Base-by-base conservation (phyloP, 2,888 invertebrate species). In the Trissolcus brochymenae region DNA sequence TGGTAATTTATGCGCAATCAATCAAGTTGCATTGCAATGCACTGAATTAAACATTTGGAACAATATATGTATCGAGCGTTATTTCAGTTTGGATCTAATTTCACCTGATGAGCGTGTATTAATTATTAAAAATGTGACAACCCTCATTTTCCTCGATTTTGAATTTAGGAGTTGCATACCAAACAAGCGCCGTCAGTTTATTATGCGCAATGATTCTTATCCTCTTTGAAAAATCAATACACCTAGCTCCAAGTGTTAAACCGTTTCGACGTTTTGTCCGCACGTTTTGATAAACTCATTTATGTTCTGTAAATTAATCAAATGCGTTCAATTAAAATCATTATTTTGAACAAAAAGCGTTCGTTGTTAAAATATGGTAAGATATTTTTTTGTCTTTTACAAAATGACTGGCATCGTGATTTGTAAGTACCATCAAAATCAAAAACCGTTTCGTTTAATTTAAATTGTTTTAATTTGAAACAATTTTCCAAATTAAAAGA, bases 171-270 rank as follows among this genome's bases (percentile, higher is more conserved):
- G 49, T 54, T 68, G 43, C 68, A 60, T 54, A 54, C 29, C 46
- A 60, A 35, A 35, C 53, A 54, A 17, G 21, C 55, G 1, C 64
- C 46, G 59, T 35, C 19, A 55, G 60, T 59, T 72, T 65, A 72
- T 72, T 55, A 51, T 56, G 65, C 65, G 60, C 72, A 72, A 66
- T 73, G 73, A 73, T 73, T 66, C 66, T 73, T 66, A 54, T 53
- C 60, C 55, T 25, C 43, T 21, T 35, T 35, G 66, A 55, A 73
- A 73, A 73, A 73, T 73, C 73, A 73, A 73, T 73, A 73, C 41
- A 13, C 60, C 43, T 35, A 55, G 35, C 35, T 35, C 35, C 35
- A 35, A 35, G 53, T 72, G 60, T 65, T 65, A 60, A 68, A 53
- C 53, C 46, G 40, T 43, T 46, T 29, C 57, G 53, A 59, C 49